Evolutionary conservation across 2,888 invertebrate genomes (phyloP).

Genomic region (Hoplodrina blanda): DNA sequence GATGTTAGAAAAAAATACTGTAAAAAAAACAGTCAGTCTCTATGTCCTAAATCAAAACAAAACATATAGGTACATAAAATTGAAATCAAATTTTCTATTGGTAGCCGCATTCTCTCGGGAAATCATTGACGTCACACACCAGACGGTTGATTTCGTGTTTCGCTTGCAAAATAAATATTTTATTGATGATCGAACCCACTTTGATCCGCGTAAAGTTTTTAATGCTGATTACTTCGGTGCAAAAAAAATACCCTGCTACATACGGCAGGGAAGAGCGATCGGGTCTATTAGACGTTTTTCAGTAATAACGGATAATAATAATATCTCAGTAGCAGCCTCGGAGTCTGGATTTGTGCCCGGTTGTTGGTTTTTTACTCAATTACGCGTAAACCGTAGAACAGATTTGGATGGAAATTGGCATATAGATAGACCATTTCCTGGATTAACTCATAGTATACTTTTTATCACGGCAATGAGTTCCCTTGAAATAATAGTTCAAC

Average conservation of each 20-base stretch:
- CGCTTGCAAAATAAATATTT: slow-evolving; percentile 78
- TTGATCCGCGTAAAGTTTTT: slow-evolving; percentile 74
- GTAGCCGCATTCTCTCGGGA: slow-evolving; percentile 74
- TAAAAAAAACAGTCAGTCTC: slow-evolving; percentile 25
- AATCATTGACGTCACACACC: slow-evolving; percentile 77
- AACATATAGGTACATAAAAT: slow-evolving; percentile 71
- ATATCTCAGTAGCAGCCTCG: too few species aligned
- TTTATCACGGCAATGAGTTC: too few species aligned
- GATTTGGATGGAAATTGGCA: too few species aligned
- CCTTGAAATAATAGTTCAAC: too few species aligned
- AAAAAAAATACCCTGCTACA: slow-evolving; percentile 23
- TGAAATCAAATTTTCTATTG: slow-evolving; percentile 79
- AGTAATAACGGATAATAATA: too few species aligned
- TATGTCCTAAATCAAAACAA: slow-evolving; percentile 69
- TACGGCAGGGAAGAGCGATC: slow-evolving; percentile 10
- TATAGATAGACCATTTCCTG: too few species aligned
- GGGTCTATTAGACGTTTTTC: not conserved
- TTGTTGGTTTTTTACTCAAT: too few species aligned
- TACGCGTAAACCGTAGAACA: too few species aligned
- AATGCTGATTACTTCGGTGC: slow-evolving; percentile 70
- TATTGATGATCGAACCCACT: slow-evolving; percentile 75
- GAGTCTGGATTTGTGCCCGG: too few species aligned
- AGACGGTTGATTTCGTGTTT: slow-evolving; percentile 77
- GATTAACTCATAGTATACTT: too few species aligned
- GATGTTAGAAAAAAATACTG: too few species aligned